Evolutionary conservation across 2,888 invertebrate genomes (phyloP).

Genomic region (Craniophora ligustri): DNA sequence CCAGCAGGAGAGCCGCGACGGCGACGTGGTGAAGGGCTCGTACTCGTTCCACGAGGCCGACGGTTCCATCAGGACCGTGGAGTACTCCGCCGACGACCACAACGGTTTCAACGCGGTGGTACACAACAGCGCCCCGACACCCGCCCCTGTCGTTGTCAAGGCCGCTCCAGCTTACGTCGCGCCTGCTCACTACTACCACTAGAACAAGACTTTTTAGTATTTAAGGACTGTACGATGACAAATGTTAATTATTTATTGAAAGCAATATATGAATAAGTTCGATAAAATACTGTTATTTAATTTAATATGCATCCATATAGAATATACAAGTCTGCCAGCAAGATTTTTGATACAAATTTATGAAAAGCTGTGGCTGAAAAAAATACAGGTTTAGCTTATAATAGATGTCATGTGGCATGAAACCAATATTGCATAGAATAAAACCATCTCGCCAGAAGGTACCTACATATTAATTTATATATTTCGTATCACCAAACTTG

Average conservation of each 20-base stretch:
- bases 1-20: slow-evolving; percentile 83
- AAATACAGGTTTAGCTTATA: not conserved
- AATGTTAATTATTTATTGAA: slow-evolving; percentile 45
- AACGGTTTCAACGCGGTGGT: slow-evolving; percentile 77
- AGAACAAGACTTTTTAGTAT: slow-evolving; percentile 5
- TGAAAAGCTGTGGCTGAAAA: too few species aligned
- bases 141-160: slow-evolving; percentile 55
- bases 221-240: slow-evolving; percentile 32
- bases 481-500: too few species aligned
- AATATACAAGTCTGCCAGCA: too few species aligned
- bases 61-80: slow-evolving; percentile 83
- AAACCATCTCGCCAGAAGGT: too few species aligned
- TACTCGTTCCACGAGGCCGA: slow-evolving; percentile 85
- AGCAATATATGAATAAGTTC: slow-evolving; percentile 45
- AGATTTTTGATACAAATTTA: too few species aligned
- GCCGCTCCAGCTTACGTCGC: slow-evolving; percentile 41
- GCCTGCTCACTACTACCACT: slow-evolving; percentile 47
- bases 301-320: not conserved
- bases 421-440: too few species aligned
- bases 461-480: too few species aligned
- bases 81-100: slow-evolving; percentile 84
- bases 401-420: too few species aligned
- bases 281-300: slow-evolving; percentile 1
- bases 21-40: slow-evolving; percentile 83
- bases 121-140: slow-evolving; percentile 67